Evolutionary conservation across 2,113 vertebrate genomes (phyloP).

Genomic region (Myxocyprinus asiaticus): DNA sequence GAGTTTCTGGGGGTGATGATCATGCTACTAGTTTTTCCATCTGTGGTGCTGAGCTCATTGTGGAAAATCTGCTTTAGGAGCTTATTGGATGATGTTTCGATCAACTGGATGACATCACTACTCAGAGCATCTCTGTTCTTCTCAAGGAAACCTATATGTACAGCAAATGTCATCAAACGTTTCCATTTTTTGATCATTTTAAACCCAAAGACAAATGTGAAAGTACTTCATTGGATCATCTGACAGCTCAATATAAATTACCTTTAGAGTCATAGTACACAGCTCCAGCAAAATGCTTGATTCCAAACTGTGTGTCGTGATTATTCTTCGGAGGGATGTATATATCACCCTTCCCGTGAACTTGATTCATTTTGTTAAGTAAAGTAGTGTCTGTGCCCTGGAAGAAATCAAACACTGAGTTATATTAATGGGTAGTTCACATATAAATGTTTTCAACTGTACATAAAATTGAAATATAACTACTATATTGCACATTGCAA

Average conservation of each 20-base stretch:
- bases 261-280: conserved; percentile 91
- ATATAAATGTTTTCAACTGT: too few species aligned
- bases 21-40: conserved; percentile 58
- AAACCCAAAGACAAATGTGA: not conserved
- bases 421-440: not conserved
- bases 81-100: conserved; percentile 86
- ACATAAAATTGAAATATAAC: too few species aligned
- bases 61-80: conserved; percentile 86
- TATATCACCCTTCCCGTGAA: conserved; percentile 79
- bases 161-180: not conserved
- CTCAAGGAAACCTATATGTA: conserved; percentile 87
- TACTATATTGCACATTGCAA: too few species aligned
- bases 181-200: not conserved
- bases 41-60: conserved; percentile 60
- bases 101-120: conserved; percentile 80
- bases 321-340: conserved; percentile 86
- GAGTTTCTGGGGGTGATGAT: conserved; percentile 64
- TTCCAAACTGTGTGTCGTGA: conserved; percentile 86
- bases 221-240: too few species aligned
- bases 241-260: conserved; percentile 57
- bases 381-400: conserved; percentile 92
- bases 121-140: conserved; percentile 92
- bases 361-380: conserved; percentile 84
- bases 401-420: not conserved
- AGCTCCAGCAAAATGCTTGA: conserved; percentile 89